These are phyloP conservation scores for Eubasilissa regina DNA, from an alignment of 1,140 invertebrate genomes.

Conservation along the genomic window DNA sequence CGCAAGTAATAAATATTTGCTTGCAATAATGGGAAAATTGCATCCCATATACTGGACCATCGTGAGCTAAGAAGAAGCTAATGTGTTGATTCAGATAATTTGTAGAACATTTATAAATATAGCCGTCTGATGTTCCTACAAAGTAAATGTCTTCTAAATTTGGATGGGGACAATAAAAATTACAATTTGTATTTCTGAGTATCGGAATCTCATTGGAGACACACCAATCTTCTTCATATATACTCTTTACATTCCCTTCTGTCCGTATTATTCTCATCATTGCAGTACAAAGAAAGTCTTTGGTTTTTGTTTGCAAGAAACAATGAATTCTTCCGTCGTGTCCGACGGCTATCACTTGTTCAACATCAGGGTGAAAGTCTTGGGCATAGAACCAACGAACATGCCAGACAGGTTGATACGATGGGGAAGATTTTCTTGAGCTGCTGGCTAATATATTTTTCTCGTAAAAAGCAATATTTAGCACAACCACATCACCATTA, in stretches of 20 bases:
- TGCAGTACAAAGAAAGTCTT: conserved; percentile 72
- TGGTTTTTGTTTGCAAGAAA: conserved; percentile 71
- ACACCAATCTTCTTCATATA: conserved; percentile 69
- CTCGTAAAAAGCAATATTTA: conserved; percentile 77
- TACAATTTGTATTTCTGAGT: conserved; percentile 74
- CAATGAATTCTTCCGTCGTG: conserved; percentile 76
- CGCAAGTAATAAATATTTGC: conserved; percentile 84
- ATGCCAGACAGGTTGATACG: conserved; percentile 80
- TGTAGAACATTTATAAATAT: conserved; percentile 83
- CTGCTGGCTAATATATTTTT: conserved; percentile 73
- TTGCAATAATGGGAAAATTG: conserved; percentile 85
- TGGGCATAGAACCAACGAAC: conserved; percentile 72
- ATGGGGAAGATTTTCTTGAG: conserved; percentile 71
- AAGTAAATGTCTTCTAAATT: conserved; percentile 79
- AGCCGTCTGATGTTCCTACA: conserved; percentile 88
- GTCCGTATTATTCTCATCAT: conserved; percentile 77
- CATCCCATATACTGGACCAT: conserved; percentile 84
- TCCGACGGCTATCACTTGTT: conserved; percentile 72
- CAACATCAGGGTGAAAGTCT: conserved; percentile 65
- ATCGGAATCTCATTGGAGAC: conserved; percentile 71
- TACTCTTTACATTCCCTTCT: conserved; percentile 76
- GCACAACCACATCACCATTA: conserved; percentile 82
- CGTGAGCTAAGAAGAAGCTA: conserved; percentile 83
- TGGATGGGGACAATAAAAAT: conserved; percentile 79
- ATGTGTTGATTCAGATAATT: conserved; percentile 79